Evolutionary conservation across 2,113 vertebrate genomes (phyloP).

Genomic region (Brachyhypopomus gauderio): DNA sequence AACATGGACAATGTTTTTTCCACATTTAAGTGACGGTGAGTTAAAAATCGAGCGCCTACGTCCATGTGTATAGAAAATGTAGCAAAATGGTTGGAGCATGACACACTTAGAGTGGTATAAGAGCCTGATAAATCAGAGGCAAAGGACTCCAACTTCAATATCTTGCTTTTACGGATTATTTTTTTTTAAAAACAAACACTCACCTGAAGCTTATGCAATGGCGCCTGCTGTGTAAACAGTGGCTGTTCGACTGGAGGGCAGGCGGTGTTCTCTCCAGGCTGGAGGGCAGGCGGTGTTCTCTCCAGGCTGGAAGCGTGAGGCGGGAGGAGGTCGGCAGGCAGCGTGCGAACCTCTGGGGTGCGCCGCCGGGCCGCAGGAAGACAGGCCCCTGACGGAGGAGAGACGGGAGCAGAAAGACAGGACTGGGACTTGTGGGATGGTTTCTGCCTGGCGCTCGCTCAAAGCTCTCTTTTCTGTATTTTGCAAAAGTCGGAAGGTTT

Average conservation of each 20-base stretch:
- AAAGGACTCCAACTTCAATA: background rate
- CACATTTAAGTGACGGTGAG: too few relatives aligned
- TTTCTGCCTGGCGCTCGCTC: background rate
- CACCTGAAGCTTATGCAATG: slow-evolving; percentile 16
- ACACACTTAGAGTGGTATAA: too few relatives aligned
- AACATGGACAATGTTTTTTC: background rate
- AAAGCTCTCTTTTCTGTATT: background rate
- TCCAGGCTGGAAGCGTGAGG: background rate
- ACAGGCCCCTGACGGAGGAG: background rate
- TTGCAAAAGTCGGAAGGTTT: background rate
- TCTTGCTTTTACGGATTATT: background rate
- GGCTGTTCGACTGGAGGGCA: background rate
- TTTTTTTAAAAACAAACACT: background rate
- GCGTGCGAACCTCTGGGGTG: background rate
- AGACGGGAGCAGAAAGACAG: background rate
- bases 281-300: background rate
- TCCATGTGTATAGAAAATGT: too few relatives aligned
- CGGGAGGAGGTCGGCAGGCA: background rate
- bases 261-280: background rate
- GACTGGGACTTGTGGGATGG: background rate
- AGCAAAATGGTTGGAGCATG: too few relatives aligned
- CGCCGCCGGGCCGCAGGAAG: background rate
- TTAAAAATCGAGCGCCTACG: too few relatives aligned
- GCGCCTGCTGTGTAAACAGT: slow-evolving; percentile 12
- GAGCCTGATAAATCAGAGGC: background rate